phyloP scores from a whole-genome alignment of 2,888 invertebrate species.

The Junonia oenone region DNA sequence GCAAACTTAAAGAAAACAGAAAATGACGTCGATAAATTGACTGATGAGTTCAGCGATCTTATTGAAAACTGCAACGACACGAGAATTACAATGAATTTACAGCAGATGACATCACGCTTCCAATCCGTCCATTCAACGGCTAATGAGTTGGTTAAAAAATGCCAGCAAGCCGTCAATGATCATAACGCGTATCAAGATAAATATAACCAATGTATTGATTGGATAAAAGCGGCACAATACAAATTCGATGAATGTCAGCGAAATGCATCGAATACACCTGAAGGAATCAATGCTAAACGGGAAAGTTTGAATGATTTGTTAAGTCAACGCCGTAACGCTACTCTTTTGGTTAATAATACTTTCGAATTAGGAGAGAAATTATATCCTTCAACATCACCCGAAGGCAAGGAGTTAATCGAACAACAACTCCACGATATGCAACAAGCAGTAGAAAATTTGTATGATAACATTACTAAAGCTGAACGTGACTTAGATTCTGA shows the following conservation, averaged over 20 bases:
- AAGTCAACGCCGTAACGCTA: slow-evolving; percentile 86
- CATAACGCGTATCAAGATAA: slow-evolving; percentile 90
- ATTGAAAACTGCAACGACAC: slow-evolving; percentile 92
- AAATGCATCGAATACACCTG: slow-evolving; percentile 82
- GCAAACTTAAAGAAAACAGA: slow-evolving; percentile 90
- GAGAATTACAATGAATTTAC: slow-evolving; percentile 91
- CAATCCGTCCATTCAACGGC: slow-evolving; percentile 93
- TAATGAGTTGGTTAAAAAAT: slow-evolving; percentile 94
- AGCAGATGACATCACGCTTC: slow-evolving; percentile 93
- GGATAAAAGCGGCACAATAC: slow-evolving; percentile 87
- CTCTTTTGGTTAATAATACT: slow-evolving; percentile 88
- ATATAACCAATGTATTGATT: slow-evolving; percentile 90
- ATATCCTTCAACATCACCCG: slow-evolving; percentile 90
- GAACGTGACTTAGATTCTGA: slow-evolving; percentile 91
- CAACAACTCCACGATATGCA: slow-evolving; percentile 91
- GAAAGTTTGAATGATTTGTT: slow-evolving; percentile 86
- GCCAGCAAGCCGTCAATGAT: slow-evolving; percentile 91
- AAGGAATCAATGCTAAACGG: slow-evolving; percentile 84
- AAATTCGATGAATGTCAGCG: slow-evolving; percentile 84
- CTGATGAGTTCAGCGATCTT: slow-evolving; percentile 91
- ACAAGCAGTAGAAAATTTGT: slow-evolving; percentile 88
- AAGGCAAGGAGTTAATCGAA: slow-evolving; percentile 91
- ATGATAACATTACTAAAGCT: slow-evolving; percentile 87
- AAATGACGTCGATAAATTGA: slow-evolving; percentile 91
- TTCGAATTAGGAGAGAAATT: slow-evolving; percentile 93